Evolutionary conservation across 2,797 vertebrate genomes (phyloP), one percentile per base, ranked within the genome.

Genomic region (Buphagus erythrorhynchus): DNA sequence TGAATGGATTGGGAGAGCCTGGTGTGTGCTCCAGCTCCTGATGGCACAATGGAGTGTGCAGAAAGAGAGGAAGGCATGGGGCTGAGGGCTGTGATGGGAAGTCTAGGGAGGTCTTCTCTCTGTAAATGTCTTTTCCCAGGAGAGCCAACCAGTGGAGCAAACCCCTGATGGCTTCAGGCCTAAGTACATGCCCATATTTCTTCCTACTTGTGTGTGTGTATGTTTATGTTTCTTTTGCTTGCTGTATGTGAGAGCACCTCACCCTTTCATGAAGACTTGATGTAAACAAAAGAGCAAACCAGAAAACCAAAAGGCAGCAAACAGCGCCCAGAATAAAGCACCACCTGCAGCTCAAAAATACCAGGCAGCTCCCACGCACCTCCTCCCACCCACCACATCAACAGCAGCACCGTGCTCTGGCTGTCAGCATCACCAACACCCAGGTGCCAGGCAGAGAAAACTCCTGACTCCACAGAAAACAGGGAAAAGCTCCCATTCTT

Each of bases 361-460:
- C 84, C 83, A 88, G 57, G 24, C 29, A 43, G 6, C 71, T 76
- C 92, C 83, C 71, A 93, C 72, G 0, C 28, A 13, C 5, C 2
- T 63, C 51, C 63, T 74, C 57, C 35, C 79, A 75, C 55, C 58
- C 86, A 67, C 88, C 80, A 94, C 90, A 87, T 96, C 92, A 95
- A 8, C 33, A 49, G 59, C 67, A 81, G 40, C 43, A n/a, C 10
- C 0, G 0, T 12, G 43, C 40, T 58, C 46, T 51, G 51, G 16
- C 62, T 73, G 2, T 16, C 35, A 54, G 80, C 86, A 89, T 52
- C n/a, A 79, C 71, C 36, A 28, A 26, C 67, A 71, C 67, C 35
- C 71, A 29, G 24, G 13, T 2, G 2, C 48, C 9, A 1, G 29
- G 36, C 59, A 49, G 42, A 67, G 57, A 69, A 86, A 90, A 85